phyloP scores from a whole-genome alignment of 2,113 vertebrate genomes.

The Pomatorhinus ruficollis region DNA sequence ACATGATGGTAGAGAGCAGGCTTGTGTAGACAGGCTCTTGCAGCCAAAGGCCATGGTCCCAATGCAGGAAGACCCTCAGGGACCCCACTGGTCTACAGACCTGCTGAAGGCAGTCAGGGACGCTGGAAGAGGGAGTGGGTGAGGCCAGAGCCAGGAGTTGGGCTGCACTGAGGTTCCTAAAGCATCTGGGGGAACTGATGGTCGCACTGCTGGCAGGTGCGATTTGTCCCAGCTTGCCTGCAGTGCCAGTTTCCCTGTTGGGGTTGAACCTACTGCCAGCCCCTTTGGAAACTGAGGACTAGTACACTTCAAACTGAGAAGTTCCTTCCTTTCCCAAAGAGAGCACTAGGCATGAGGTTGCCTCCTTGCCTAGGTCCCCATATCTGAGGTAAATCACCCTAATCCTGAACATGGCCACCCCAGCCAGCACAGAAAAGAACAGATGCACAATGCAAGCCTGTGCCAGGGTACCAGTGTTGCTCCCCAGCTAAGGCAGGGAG shows the following conservation, averaged over 20 bases:
- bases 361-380: neutral
- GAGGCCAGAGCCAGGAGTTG: accelerated
- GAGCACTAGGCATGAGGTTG: neutral
- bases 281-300: neutral
- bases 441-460: neutral
- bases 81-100: neutral
- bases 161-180: neutral
- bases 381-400: neutral
- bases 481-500: neutral
- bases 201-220: neutral
- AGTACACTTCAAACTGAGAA: neutral
- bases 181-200: neutral
- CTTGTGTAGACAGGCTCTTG: neutral
- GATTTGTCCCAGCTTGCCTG: neutral
- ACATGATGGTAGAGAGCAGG: neutral
- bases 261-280: neutral
- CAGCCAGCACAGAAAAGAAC: neutral
- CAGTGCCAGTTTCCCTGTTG: neutral
- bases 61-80: neutral
- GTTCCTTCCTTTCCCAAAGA: neutral
- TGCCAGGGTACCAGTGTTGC: neutral
- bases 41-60: neutral
- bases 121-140: neutral
- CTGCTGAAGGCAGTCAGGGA: no score
- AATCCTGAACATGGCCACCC: neutral